These are phyloP conservation scores for Napeogenes inachia DNA, from an alignment of 2,888 invertebrate genomes.

Conservation along the genomic window DNA sequence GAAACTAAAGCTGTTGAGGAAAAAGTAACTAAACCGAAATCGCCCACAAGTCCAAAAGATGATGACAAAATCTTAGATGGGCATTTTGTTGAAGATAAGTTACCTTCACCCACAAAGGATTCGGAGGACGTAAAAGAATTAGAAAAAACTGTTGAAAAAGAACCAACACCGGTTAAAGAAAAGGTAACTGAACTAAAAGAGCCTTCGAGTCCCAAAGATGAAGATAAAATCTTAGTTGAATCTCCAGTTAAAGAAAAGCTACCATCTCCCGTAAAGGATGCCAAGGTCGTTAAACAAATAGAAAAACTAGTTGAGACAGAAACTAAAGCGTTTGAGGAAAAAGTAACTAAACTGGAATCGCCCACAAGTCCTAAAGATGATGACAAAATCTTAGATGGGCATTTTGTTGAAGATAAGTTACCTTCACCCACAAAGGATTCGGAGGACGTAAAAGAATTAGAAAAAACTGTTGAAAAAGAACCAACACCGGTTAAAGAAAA, in stretches of 20 bases:
- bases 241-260: constrained; percentile 15
- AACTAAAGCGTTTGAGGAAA: too few relatives aligned
- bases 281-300: background rate
- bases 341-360: constrained; percentile 1
- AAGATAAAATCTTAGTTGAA: constrained; percentile 12
- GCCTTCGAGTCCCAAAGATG: constrained; percentile 10
- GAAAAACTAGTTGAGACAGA: background rate
- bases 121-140: too few relatives aligned
- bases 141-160: background rate
- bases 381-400: constrained; percentile 11
- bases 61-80: too few relatives aligned
- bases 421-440: background rate
- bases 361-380: constrained; percentile 10
- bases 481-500: too few relatives aligned
- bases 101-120: too few relatives aligned
- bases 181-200: background rate
- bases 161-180: constrained; percentile 12
- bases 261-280: background rate
- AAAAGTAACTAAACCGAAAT: too few relatives aligned
- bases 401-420: constrained; percentile 15
- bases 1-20: background rate
- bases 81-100: too few relatives aligned
- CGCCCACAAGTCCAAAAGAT: too few relatives aligned
- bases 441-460: background rate
- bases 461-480: background rate